Percentiles rank a stretch among this genome's conserved stretches.
phyloP scores from a whole-genome alignment of 2,797 vertebrate species.

The Pipistrellus nathusii region DNA sequence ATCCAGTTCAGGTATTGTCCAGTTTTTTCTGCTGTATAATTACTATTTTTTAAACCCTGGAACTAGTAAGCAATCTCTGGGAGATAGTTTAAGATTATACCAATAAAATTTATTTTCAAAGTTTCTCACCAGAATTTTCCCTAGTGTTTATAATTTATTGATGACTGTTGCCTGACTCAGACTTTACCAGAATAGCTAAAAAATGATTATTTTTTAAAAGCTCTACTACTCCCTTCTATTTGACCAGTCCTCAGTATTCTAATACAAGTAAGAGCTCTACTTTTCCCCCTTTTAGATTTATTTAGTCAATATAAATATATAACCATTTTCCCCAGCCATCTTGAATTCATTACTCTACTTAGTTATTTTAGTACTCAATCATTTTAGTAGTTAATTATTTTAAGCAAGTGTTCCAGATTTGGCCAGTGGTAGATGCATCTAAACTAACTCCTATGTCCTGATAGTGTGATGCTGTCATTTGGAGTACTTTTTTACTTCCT shows the following conservation, averaged over 20 bases:
- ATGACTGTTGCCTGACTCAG: neutral
- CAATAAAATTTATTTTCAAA: neutral
- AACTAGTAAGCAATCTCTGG: neutral
- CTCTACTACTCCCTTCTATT: neutral
- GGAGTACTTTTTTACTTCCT: neutral
- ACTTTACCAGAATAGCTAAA: neutral
- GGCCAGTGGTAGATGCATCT: neutral
- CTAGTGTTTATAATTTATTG: neutral
- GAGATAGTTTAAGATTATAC: neutral
- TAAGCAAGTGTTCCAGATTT: neutral
- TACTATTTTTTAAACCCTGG: neutral
- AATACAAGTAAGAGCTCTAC: neutral
- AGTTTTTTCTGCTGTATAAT: neutral
- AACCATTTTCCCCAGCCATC: neutral
- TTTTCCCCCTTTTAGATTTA: neutral
- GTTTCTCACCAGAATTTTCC: neutral
- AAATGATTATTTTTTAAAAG: neutral
- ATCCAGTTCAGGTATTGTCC: neutral
- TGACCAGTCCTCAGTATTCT: neutral
- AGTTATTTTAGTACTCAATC: neutral
- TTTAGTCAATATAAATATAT: neutral
- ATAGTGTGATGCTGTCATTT: neutral
- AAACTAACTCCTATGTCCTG: neutral
- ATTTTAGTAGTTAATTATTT: neutral
- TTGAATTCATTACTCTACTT: conserved; percentile 2